Evolutionary conservation across 2,797 vertebrate genomes (phyloP).

Genomic region (Epinephelus coioides): DNA sequence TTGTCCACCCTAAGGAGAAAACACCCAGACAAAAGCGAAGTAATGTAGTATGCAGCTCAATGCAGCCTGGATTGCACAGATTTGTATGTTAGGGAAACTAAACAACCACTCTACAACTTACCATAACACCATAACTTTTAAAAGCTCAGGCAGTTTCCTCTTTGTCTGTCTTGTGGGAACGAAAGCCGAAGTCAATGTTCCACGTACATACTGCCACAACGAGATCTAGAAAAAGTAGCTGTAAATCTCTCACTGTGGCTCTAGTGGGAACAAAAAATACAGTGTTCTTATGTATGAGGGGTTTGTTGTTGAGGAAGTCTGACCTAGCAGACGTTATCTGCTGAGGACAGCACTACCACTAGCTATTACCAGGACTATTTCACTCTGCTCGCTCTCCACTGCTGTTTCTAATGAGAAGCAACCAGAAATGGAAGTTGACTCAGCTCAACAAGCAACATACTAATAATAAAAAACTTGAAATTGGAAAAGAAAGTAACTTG

Average conservation of each 20-base stretch:
- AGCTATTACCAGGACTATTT: background rate
- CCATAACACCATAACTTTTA: background rate
- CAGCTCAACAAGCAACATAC: slow-evolving; percentile 3
- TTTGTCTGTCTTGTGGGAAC: background rate
- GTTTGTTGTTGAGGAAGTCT: background rate
- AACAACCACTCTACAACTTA: too few species aligned
- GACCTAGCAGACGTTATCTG: background rate
- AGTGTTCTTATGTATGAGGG: background rate
- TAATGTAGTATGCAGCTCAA: too few species aligned
- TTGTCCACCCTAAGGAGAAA: too few species aligned
- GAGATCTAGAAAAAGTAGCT: background rate
- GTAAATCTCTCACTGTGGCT: background rate
- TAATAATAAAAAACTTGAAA: background rate
- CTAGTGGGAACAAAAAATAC: background rate
- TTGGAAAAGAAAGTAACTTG: background rate
- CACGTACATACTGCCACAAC: background rate
- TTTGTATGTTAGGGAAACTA: too few species aligned
- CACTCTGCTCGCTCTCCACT: background rate
- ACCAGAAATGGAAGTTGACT: background rate
- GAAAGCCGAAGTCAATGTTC: slow-evolving; percentile 1
- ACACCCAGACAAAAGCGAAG: too few species aligned
- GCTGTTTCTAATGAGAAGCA: slow-evolving; percentile 13
- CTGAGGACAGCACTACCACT: background rate
- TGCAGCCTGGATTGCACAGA: too few species aligned
- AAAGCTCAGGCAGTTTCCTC: background rate